phyloP scores from a whole-genome alignment of 1,140 invertebrate species.

The Brachionus manjavacas region DNA sequence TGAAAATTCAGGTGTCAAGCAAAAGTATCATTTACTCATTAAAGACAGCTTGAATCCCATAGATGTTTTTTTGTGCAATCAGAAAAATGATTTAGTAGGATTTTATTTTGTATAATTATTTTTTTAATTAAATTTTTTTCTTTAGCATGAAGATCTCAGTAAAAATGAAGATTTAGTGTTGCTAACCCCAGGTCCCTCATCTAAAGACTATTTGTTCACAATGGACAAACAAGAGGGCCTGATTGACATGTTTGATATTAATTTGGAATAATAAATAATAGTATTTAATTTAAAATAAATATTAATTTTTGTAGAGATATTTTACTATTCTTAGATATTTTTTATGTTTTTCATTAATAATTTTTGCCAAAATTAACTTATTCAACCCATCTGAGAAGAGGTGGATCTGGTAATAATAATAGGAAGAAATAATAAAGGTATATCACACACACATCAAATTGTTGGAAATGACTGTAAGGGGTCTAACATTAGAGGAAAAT shows the following conservation, averaged over 20 bases:
- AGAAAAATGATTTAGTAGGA: neutral
- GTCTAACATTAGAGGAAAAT: no score
- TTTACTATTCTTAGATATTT: neutral
- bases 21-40: conserved; percentile 21
- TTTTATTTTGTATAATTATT: neutral
- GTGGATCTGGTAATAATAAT: no score
- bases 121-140: neutral
- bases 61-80: conserved; percentile 6
- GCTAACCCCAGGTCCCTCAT: neutral
- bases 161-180: neutral
- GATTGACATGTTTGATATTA: conserved; percentile 24
- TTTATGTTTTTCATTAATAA: no score
- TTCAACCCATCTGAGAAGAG: no score
- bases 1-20: conserved; percentile 31
- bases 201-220: conserved; percentile 21
- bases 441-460: no score
- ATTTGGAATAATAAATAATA: neutral
- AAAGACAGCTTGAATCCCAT: neutral
- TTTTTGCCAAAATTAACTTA: no score
- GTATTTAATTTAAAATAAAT: no score
- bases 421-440: no score
- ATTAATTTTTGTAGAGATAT: neutral
- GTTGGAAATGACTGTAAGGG: no score
- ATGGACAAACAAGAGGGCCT: conserved; percentile 29
- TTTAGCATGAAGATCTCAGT: neutral